A percentile compares a stretch with the other conserved stretches of the same genome.
Conservation (phyloP, 2,797 vertebrate genomes). For the Avahi laniger region DNA sequence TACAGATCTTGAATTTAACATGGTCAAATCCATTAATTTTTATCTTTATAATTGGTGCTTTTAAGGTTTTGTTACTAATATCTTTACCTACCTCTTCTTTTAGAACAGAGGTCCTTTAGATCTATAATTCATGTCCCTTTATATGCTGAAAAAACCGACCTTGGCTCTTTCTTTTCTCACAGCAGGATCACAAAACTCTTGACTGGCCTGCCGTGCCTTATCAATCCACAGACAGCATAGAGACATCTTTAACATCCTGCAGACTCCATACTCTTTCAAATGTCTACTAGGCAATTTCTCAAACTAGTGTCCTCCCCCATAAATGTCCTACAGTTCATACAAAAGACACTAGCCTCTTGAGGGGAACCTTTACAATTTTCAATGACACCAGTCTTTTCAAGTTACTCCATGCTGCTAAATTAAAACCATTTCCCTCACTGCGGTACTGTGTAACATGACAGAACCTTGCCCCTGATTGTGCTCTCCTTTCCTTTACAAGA, state of each 20-base stretch:
- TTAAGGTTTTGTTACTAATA: neutral
- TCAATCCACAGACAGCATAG: neutral
- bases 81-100: neutral
- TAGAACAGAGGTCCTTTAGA: neutral
- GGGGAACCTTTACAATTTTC: slow-evolving; percentile 39
- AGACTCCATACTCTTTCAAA: slow-evolving; percentile 48
- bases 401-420: slow-evolving; percentile 48
- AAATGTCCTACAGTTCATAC: slow-evolving; percentile 29
- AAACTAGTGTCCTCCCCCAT: slow-evolving; percentile 5
- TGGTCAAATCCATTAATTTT: neutral
- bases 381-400: slow-evolving; percentile 40
- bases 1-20: neutral
- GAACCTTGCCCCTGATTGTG: neutral
- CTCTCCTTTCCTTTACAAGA: neutral
- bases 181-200: slow-evolving; percentile 54
- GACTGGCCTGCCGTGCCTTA: slow-evolving; percentile 20
- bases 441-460: neutral
- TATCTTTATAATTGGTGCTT: neutral
- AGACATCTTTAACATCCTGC: slow-evolving; percentile 48
- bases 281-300: slow-evolving; percentile 8
- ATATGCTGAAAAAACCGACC: slow-evolving; percentile 6
- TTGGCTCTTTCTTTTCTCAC: slow-evolving; percentile 36
- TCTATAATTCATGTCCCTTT: neutral
- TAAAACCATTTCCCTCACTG: slow-evolving; percentile 19
- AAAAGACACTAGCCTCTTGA: slow-evolving; percentile 37